Conservation (phyloP, 23 tunicate genomes). For the Ascidia mentula region DNA sequence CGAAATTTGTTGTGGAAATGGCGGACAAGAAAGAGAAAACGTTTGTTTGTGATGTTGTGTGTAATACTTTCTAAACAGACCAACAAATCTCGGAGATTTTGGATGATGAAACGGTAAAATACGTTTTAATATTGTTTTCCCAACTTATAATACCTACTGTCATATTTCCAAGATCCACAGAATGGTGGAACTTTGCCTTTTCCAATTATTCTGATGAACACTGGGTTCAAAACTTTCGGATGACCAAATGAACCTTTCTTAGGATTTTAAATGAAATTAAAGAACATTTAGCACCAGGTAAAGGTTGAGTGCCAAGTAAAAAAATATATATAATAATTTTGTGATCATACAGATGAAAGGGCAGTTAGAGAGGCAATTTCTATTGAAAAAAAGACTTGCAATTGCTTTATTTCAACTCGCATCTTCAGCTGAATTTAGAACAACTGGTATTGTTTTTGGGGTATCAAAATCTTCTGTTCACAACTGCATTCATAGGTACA, state of each 20-base stretch:
- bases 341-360: no score
- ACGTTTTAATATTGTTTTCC: background rate
- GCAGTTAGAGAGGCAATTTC: slow-evolving; percentile 30
- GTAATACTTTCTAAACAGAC: no score
- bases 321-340: no score
- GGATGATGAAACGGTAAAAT: slow-evolving; percentile 8
- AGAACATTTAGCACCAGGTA: no score
- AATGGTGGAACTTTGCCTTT: slow-evolving; percentile 20
- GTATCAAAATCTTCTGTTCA: slow-evolving; percentile 29
- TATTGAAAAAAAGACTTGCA: slow-evolving; percentile 19
- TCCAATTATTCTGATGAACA: background rate
- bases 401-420: slow-evolving; percentile 34
- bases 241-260: slow-evolving; percentile 27
- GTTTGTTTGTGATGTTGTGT: no score
- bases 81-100: no score
- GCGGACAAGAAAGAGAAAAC: no score
- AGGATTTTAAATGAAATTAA: slow-evolving; percentile 18
- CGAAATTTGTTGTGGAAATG: no score
- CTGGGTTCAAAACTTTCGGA: slow-evolving; percentile 31
- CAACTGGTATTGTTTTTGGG: slow-evolving; percentile 26
- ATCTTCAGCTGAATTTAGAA: slow-evolving; percentile 26
- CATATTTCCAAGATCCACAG: background rate
- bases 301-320: no score
- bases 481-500: background rate
- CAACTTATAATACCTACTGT: background rate